Evolutionary conservation across 1,140 invertebrate species (phyloP).

Genomic region (Radopholus similis): DNA sequence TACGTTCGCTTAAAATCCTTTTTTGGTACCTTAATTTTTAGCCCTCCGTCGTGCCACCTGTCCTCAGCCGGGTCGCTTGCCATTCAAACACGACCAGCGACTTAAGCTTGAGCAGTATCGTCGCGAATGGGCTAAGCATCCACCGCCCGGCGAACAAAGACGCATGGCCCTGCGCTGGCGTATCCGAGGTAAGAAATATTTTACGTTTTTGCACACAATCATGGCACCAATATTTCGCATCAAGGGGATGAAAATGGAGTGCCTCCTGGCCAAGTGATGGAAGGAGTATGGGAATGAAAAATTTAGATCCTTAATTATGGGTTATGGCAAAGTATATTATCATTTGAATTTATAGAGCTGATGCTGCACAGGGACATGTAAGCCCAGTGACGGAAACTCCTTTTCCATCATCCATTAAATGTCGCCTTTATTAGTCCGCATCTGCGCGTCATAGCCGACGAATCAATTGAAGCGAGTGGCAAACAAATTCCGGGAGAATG

Average conservation of each 20-base stretch:
- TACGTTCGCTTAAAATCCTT: not conserved
- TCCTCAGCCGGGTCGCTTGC: slow-evolving; percentile 38
- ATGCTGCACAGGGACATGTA: slow-evolving; percentile 12
- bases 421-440: not conserved
- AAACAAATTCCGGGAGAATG: not conserved
- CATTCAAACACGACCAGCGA: slow-evolving; percentile 42
- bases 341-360: too few relatives aligned
- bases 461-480: too few relatives aligned
- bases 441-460: not conserved
- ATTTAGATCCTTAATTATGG: too few relatives aligned
- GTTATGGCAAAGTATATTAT: too few relatives aligned
- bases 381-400: not conserved
- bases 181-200: too few relatives aligned
- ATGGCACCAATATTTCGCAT: too few relatives aligned
- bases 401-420: not conserved
- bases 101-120: slow-evolving; percentile 29
- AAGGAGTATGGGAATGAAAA: too few relatives aligned
- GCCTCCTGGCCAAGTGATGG: too few relatives aligned
- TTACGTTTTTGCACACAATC: too few relatives aligned
- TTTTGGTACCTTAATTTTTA: slow-evolving; percentile 1
- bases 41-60: slow-evolving; percentile 7
- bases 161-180: slow-evolving; percentile 40
- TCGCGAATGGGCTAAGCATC: slow-evolving; percentile 34
- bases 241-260: too few relatives aligned
- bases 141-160: slow-evolving; percentile 40